Conservation (phyloP, 2,113 vertebrate species). For the Picathartes gymnocephalus region DNA sequence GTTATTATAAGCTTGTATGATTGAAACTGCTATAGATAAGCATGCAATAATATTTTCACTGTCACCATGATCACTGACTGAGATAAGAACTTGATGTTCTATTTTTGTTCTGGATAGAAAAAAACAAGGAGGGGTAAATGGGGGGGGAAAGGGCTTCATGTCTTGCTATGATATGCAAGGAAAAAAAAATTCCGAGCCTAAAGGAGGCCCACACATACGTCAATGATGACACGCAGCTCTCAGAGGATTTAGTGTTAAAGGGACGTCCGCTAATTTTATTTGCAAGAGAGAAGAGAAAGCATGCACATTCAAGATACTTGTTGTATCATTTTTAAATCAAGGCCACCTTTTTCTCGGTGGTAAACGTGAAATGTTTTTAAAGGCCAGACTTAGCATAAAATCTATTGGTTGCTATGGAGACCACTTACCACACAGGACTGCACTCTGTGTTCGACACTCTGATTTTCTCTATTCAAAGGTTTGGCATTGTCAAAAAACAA, state of each 20-base stretch:
- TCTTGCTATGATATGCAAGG: slow-evolving; percentile 37
- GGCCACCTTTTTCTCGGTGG: slow-evolving; percentile 81
- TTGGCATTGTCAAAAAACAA: slow-evolving; percentile 80
- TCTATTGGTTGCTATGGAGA: slow-evolving; percentile 85
- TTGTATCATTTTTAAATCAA: slow-evolving; percentile 86
- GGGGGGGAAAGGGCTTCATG: slow-evolving; percentile 18
- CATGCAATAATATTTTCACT: slow-evolving; percentile 74
- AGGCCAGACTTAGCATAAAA: slow-evolving; percentile 87
- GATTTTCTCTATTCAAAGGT: slow-evolving; percentile 82
- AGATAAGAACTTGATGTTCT: slow-evolving; percentile 67
- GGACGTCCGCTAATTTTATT: slow-evolving; percentile 75
- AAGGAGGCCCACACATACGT: slow-evolving; percentile 27
- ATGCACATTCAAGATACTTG: slow-evolving; percentile 71
- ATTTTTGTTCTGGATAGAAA: slow-evolving; percentile 62
- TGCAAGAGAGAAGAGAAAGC: slow-evolving; percentile 66
- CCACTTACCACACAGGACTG: slow-evolving; percentile 83
- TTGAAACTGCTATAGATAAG: slow-evolving; percentile 66
- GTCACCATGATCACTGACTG: slow-evolving; percentile 72
- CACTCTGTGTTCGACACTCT: slow-evolving; percentile 76
- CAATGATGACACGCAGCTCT: slow-evolving; percentile 47
- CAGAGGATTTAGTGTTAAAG: slow-evolving; percentile 50
- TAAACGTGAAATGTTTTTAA: slow-evolving; percentile 89
- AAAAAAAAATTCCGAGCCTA: slow-evolving; percentile 1
- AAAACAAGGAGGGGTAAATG: slow-evolving; percentile 54
- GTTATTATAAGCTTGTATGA: slow-evolving; percentile 65